Evolutionary conservation across 2,113 vertebrate genomes (phyloP).

Genomic region (Ammodytes marinus): DNA sequence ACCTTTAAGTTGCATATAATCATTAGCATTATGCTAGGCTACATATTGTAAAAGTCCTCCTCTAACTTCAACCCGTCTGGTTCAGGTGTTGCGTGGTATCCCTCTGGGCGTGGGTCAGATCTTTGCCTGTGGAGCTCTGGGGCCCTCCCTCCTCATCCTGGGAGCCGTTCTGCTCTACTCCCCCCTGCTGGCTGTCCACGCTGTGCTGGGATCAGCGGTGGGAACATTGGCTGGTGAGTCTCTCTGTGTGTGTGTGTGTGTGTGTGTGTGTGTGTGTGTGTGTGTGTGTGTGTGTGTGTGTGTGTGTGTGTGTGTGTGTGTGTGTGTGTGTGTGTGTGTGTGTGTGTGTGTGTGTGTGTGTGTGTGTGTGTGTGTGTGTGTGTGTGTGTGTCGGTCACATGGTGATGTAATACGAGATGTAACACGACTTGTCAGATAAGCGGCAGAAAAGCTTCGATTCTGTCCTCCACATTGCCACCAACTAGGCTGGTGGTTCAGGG

Average conservation of each 20-base stretch:
- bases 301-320: constrained; percentile 69
- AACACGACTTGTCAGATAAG: background rate
- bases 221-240: constrained; percentile 81
- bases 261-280: background rate
- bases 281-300: background rate
- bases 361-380: background rate
- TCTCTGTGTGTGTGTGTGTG: background rate
- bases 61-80: background rate
- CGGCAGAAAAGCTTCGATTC: background rate
- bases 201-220: constrained; percentile 80
- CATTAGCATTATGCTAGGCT: background rate
- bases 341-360: constrained; percentile 69
- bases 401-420: background rate
- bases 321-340: background rate
- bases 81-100: constrained; percentile 80
- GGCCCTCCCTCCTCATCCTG: constrained; percentile 81
- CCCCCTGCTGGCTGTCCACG: constrained; percentile 77
- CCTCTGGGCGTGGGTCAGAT: constrained; percentile 84
- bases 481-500: background rate
- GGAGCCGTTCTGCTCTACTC: constrained; percentile 81
- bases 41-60: background rate
- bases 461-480: background rate
- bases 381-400: background rate
- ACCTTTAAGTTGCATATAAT: background rate
- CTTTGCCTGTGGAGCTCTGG: constrained; percentile 76